phyloP scores from a whole-genome alignment of 2,797 vertebrate genomes.

The Crocidura indochinensis region DNA sequence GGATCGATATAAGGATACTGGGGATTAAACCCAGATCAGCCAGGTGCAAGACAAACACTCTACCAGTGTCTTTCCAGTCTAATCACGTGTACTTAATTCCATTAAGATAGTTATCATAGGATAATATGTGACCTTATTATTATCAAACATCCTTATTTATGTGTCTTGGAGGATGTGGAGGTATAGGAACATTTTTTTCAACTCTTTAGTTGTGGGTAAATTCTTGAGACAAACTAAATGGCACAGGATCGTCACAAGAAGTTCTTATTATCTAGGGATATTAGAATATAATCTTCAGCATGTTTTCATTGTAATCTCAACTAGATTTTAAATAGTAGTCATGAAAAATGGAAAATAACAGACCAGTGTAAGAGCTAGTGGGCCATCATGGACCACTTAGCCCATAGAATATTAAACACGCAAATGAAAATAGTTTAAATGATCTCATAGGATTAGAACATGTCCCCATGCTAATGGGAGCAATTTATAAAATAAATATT shows the following conservation, averaged over 20 bases:
- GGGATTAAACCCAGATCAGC: too few species aligned
- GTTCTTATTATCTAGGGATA: slow-evolving; percentile 63
- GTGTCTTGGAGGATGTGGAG: slow-evolving; percentile 29
- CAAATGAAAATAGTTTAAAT: slow-evolving; percentile 72
- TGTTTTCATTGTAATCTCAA: slow-evolving; percentile 76
- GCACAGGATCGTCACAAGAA: slow-evolving; percentile 21
- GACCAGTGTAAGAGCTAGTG: slow-evolving; percentile 63
- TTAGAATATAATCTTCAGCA: slow-evolving; percentile 39
- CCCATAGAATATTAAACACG: slow-evolving; percentile 78
- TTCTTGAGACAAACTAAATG: slow-evolving; percentile 58
- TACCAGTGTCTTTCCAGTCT: too few species aligned
- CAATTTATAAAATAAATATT: slow-evolving; percentile 74
- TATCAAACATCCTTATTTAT: background rate
- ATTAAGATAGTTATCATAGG: background rate
- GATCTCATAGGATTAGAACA: slow-evolving; percentile 76
- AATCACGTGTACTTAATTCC: background rate
- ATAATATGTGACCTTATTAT: background rate
- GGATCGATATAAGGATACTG: too few species aligned
- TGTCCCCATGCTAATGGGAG: slow-evolving; percentile 77
- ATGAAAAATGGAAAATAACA: slow-evolving; percentile 75
- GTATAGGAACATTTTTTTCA: slow-evolving; percentile 3
- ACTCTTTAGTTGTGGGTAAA: slow-evolving; percentile 8
- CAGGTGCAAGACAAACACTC: too few species aligned
- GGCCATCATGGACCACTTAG: background rate
- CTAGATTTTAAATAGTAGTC: slow-evolving; percentile 79